Conservation (phyloP, 2,888 invertebrate genomes). For the Rotaria magnacalcarata region DNA sequence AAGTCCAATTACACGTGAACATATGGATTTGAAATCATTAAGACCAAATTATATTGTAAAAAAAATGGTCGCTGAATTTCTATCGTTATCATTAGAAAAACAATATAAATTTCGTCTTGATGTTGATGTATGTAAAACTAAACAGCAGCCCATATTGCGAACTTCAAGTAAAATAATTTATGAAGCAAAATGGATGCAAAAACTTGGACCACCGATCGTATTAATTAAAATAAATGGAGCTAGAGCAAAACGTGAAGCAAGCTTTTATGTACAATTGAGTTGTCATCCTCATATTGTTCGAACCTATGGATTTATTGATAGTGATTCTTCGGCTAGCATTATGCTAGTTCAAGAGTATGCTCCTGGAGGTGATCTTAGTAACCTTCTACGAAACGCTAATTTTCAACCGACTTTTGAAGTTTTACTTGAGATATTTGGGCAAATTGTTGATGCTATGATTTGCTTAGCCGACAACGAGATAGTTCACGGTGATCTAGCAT, state of each 20-base stretch:
- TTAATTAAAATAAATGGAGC: slow-evolving; percentile 1
- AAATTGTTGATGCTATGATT: slow-evolving; percentile 32
- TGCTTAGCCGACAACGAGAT: slow-evolving; percentile 7
- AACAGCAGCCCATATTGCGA: background rate
- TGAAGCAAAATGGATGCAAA: slow-evolving; percentile 1
- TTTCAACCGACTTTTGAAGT: background rate
- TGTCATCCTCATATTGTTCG: slow-evolving; percentile 28
- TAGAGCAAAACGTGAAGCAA: background rate
- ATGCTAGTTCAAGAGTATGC: slow-evolving; percentile 30
- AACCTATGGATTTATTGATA: slow-evolving; percentile 7
- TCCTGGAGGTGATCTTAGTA: background rate
- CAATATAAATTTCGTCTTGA: background rate
- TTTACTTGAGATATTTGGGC: background rate
- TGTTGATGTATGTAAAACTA: background rate
- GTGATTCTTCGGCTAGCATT: background rate
- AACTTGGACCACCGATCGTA: background rate
- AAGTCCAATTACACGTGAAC: background rate
- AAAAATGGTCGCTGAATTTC: background rate
- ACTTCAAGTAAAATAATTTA: background rate
- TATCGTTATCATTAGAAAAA: background rate
- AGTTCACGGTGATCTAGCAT: slow-evolving; percentile 25
- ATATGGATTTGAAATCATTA: background rate
- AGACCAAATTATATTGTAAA: slow-evolving; percentile 13
- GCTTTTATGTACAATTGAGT: background rate
- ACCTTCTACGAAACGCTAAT: background rate